Base-by-base conservation (phyloP, 2,113 vertebrate genomes). In the Datnioides undecimradiatus region DNA sequence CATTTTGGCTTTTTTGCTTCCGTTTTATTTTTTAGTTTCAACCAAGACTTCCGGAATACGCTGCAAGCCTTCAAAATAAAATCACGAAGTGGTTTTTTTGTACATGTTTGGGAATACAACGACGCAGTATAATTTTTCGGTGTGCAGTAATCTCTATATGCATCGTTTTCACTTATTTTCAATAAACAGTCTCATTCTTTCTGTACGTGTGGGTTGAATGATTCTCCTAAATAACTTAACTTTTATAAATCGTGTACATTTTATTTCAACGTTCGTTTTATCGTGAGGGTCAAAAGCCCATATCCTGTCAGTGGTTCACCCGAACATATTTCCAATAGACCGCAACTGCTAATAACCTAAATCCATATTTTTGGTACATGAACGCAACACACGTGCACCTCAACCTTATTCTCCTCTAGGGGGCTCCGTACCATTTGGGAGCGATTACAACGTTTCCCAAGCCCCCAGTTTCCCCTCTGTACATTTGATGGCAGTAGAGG, bases 401-500 rank as follows among this genome's bases (percentile, higher is more conserved):
- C n/a, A n/a, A n/a, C n/a, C n/a, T n/a, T n/a, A 40, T 31, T 38
- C 16, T 16, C 71, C 57, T 41, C 45, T 12, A 52, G 57, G 58
- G 11, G 71, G 58, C 58, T 17, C 38, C 2, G 0, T 51, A 1
- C 0, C 19, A 12, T 27, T 60, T 48, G 19, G 12, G 8, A 36
- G 36, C 36, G 21, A 19, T 19, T 19, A 41, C n/a, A 45, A 17
- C 0, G 12, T 4, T 41, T 14, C 1, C 10, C 0, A 0, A 54
- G 36, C 29, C 31, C 25, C 3, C 64, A 19, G 25, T 60, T 19
- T 38, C 31, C 38, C 40, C 4, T 59, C 13, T 31, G 60, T 11
- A 58, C 84, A 8, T 17, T 5, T 8, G 87, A 46, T 82, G 85
- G 87, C 84, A 76, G 77, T 48, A 85, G 80, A 82, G 76, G 38